phyloP scores from a whole-genome alignment of 2,888 invertebrate genomes.

The Melieria picta region DNA sequence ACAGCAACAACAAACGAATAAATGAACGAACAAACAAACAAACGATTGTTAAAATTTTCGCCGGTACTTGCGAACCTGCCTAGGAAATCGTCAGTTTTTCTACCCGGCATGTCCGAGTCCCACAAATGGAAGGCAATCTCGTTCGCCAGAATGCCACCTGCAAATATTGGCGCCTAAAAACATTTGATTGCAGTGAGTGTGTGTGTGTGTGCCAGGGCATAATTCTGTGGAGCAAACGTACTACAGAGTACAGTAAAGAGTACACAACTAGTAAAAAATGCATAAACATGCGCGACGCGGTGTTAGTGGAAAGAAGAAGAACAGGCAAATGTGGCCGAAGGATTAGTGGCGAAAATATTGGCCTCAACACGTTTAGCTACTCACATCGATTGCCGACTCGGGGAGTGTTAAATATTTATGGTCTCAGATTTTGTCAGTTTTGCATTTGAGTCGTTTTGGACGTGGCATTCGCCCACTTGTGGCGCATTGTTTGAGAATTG shows the following conservation, averaged over 20 bases:
- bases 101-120: slow-evolving; percentile 86
- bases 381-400: too few species aligned
- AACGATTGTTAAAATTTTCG: background rate
- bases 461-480: too few species aligned
- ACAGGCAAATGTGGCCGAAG: too few species aligned
- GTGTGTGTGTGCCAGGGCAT: background rate
- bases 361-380: too few species aligned
- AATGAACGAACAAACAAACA: slow-evolving; percentile 23
- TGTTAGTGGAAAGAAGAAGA: too few species aligned
- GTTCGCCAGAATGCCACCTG: slow-evolving; percentile 80
- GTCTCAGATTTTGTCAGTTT: too few species aligned
- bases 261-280: background rate
- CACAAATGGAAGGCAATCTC: slow-evolving; percentile 79
- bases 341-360: too few species aligned
- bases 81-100: slow-evolving; percentile 83
- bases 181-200: background rate
- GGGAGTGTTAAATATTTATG: too few species aligned
- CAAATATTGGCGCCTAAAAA: slow-evolving; percentile 72
- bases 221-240: background rate
- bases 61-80: slow-evolving; percentile 73
- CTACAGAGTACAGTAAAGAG: background rate
- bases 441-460: too few species aligned
- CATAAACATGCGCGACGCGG: background rate
- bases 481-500: too few species aligned
- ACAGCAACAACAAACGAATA: slow-evolving; percentile 8